Evolutionary conservation across 2,113 vertebrate species (phyloP).

Genomic region (Cynocephalus volans): DNA sequence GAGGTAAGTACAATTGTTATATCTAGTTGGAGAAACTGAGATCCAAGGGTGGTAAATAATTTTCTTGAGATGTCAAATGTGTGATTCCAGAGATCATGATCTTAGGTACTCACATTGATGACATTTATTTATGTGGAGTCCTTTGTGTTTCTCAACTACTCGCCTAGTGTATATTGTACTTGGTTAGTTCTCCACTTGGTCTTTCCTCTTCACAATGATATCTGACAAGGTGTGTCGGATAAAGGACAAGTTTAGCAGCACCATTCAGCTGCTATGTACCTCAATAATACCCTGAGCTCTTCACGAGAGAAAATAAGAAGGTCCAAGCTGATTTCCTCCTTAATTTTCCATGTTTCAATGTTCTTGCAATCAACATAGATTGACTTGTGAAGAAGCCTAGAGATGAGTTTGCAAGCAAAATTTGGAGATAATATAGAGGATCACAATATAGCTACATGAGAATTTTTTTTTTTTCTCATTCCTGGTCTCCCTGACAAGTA

Average conservation of each 20-base stretch:
- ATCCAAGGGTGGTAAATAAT: not conserved
- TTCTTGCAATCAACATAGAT: not conserved
- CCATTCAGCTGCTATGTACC: not conserved
- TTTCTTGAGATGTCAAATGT: not conserved
- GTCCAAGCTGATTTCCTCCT: not conserved
- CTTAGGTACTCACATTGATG: not conserved
- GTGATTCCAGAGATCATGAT: not conserved
- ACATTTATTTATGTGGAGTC: not conserved
- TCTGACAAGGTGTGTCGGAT: not conserved
- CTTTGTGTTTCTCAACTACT: not conserved
- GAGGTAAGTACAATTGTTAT: not conserved
- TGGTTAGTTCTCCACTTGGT: not conserved
- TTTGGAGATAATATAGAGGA: not conserved
- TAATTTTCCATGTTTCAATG: not conserved
- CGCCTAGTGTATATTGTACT: not conserved
- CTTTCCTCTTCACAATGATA: not conserved
- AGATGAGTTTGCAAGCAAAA: not conserved
- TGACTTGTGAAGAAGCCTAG: not conserved
- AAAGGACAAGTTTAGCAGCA: not conserved
- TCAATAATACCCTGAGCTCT: not conserved
- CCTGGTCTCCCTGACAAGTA: not conserved
- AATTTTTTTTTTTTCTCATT: not conserved
- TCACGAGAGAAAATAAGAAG: not conserved
- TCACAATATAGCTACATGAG: not conserved
- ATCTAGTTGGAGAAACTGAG: not conserved